Evolutionary conservation across 2,888 invertebrate genomes (phyloP).

Genomic region (Hymenopus coronatus): DNA sequence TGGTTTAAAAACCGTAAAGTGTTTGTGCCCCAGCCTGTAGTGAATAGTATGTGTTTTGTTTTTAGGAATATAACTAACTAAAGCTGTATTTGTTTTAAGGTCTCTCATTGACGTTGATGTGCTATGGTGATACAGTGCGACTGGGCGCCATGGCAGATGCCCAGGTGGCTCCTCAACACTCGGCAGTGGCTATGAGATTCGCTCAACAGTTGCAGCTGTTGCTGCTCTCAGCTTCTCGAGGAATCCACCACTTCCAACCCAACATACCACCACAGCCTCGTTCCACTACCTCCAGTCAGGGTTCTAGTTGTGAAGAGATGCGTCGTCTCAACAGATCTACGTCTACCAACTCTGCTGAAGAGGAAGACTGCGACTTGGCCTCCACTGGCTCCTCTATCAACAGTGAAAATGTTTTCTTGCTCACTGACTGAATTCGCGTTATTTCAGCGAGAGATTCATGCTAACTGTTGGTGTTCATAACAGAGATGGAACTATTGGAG

Average conservation of each 20-base stretch:
- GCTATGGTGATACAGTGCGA: constrained; percentile 62
- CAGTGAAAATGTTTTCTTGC: neutral
- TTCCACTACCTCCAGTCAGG: neutral
- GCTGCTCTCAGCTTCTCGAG: neutral
- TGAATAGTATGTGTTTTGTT: too few species aligned
- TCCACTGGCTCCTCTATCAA: neutral
- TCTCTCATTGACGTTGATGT: constrained; percentile 68
- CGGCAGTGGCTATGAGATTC: constrained; percentile 49
- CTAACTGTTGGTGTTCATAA: too few species aligned
- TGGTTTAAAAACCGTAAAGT: too few species aligned
- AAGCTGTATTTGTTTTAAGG: constrained; percentile 50
- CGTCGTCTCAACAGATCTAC: neutral
- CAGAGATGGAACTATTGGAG: too few species aligned
- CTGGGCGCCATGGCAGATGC: constrained; percentile 71
- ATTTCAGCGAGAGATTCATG: too few species aligned
- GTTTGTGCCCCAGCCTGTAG: too few species aligned
- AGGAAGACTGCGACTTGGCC: neutral
- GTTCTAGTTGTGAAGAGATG: neutral
- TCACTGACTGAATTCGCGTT: neutral
- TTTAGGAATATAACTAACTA: neutral
- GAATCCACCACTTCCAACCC: neutral
- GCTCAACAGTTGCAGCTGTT: constrained; percentile 37
- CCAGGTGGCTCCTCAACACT: constrained; percentile 64
- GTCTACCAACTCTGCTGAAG: neutral
- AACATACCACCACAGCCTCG: neutral